Evolutionary conservation across 2,797 vertebrate genomes (phyloP).

Genomic region (Sternotherus odoratus): DNA sequence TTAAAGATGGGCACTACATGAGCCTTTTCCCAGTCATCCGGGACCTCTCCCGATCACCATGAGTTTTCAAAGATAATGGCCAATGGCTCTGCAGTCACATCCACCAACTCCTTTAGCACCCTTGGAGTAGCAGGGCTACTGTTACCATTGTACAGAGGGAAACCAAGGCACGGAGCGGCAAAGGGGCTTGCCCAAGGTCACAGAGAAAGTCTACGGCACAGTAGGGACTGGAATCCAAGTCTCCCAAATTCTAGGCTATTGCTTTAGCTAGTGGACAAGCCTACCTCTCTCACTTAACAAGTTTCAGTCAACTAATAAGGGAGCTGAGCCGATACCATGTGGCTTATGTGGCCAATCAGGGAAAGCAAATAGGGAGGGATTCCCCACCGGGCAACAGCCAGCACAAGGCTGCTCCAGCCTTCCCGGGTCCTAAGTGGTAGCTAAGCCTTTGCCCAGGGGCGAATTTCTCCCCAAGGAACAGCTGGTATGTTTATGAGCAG

Average conservation of each 20-base stretch:
- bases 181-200: neutral
- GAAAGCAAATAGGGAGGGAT: rapidly evolving
- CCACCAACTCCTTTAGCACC: too few relatives aligned
- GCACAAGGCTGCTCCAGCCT: rapidly evolving
- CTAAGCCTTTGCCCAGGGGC: rapidly evolving
- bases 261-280: rapidly evolving
- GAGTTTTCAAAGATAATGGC: too few relatives aligned
- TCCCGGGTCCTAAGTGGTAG: neutral
- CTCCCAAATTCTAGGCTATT: neutral
- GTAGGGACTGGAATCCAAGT: neutral
- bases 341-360: rapidly evolving
- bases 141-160: neutral
- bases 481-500: rapidly evolving
- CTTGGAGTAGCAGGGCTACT: neutral
- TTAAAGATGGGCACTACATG: too few relatives aligned
- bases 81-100: too few relatives aligned
- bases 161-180: neutral
- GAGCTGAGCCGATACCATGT: neutral
- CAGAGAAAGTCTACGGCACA: neutral
- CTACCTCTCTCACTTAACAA: neutral
- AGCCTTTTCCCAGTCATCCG: too few relatives aligned
- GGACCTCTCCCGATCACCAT: too few relatives aligned
- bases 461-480: neutral
- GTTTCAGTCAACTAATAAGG: neutral
- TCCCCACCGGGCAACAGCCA: rapidly evolving